phyloP scores from a whole-genome alignment of 2,113 vertebrate genomes.

The Perca schrenkii region DNA sequence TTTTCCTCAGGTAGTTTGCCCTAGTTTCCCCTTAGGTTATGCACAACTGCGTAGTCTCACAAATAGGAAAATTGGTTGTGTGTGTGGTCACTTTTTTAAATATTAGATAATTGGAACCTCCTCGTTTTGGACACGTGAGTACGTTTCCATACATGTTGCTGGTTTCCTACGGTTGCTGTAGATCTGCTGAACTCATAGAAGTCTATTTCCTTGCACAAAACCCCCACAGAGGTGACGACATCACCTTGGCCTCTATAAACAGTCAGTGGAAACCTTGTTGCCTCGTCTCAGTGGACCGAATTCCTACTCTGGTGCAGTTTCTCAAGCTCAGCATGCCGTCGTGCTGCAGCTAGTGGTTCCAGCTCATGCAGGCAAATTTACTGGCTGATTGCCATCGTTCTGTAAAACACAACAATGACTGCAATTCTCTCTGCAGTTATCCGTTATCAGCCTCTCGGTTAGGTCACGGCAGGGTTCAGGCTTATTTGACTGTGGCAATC shows the following conservation, averaged over 20 bases:
- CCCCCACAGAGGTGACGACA: slow-evolving; percentile 44
- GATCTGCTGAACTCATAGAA: neutral
- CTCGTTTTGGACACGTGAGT: neutral
- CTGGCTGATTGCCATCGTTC: slow-evolving; percentile 46
- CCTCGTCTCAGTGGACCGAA: neutral
- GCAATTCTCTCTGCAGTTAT: slow-evolving; percentile 33
- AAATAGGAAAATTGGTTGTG: neutral
- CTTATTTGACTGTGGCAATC: neutral
- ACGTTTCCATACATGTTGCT: neutral
- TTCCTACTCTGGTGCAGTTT: slow-evolving; percentile 46
- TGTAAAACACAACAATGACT: slow-evolving; percentile 49
- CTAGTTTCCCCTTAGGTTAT: neutral
- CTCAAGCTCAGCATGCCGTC: slow-evolving; percentile 46
- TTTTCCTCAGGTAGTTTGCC: neutral
- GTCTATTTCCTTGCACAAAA: neutral
- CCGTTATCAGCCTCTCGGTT: slow-evolving; percentile 23
- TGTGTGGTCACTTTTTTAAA: neutral
- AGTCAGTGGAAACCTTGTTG: slow-evolving; percentile 13
- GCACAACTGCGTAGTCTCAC: neutral
- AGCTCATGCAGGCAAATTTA: slow-evolving; percentile 44
- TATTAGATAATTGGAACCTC: neutral
- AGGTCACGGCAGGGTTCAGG: slow-evolving; percentile 30
- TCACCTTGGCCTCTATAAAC: slow-evolving; percentile 47
- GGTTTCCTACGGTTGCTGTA: neutral
- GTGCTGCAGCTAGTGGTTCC: slow-evolving; percentile 44